These are phyloP conservation scores for Oncopeltus fasciatus DNA, from an alignment of 1,140 invertebrate genomes.

Conservation along the genomic window DNA sequence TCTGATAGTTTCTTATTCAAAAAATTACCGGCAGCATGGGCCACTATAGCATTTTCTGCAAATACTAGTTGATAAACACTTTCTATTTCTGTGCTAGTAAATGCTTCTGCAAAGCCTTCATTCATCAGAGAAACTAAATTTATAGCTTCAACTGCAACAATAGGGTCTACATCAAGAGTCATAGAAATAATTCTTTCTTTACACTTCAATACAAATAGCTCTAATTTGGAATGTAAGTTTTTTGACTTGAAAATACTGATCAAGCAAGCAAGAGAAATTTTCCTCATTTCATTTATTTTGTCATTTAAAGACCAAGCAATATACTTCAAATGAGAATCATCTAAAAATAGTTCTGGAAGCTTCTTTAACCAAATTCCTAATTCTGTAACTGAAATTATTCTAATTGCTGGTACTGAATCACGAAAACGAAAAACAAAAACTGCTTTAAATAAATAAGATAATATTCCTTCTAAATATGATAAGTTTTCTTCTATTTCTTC, in stretches of 20 bases:
- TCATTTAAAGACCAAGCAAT: not conserved
- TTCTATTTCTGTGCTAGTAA: not conserved
- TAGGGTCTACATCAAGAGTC: not conserved
- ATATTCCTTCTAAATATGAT: constrained; percentile 7
- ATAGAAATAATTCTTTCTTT: not conserved
- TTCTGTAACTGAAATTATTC: not conserved
- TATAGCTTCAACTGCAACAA: not conserved
- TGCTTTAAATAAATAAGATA: not conserved
- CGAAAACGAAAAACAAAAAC: not conserved
- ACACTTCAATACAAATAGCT: not conserved
- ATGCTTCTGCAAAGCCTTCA: not conserved
- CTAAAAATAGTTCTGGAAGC: not conserved
- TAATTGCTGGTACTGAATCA: not conserved
- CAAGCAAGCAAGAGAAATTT: not conserved
- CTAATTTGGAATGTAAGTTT: not conserved
- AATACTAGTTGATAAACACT: not conserved
- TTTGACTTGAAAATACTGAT: not conserved
- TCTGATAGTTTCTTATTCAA: not conserved
- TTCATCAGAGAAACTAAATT: not conserved
- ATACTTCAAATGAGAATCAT: constrained; percentile 1
- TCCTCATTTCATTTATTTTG: not conserved
- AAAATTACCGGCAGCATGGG: not conserved
- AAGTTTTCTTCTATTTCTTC: constrained; percentile 18
- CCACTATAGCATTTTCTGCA: not conserved
- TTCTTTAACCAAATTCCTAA: not conserved